Base-by-base conservation (phyloP, 1,140 invertebrate genomes). In the Calycopis cecrops region DNA sequence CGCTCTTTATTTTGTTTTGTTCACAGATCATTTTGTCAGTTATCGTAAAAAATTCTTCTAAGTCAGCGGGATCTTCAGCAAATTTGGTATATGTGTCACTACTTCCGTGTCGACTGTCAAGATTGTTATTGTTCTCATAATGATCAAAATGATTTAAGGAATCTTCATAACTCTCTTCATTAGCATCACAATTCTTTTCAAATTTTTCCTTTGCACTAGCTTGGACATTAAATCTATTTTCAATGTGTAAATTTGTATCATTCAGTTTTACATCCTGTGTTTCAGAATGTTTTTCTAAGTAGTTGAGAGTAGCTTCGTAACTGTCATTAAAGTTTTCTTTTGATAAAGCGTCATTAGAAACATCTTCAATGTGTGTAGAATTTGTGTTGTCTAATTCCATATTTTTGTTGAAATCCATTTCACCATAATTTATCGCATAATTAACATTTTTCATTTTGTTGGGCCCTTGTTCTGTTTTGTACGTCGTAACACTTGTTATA, bases 21-120 rank as follows among this genome's bases (percentile, higher is more conserved):
- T 61, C 62, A 54, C 58, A 60, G 9, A 82, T 71, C 58, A 87
- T 76, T 65, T 77, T 70, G 60, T 87, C 79, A n/a, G 84, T 87
- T 49, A 85, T 52, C 53, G 64, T 73, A 48, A 82, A 72, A 63
- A 87, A 87, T 61, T 87, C 84, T 62, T 84, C 76, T 53, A 87
- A 70, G 50, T 85, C 76, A 11, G 63, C 67, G 7, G 80, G 67
- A 56, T 82, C 69, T 60, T 82, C 79, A 17, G 73, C 76, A 51
- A 85, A 82, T 63, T 87, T 87, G 35, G 84, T 87, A 48, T 85
- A 87, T 16, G 84, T 87, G 40, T 85, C 81, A 33, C 84, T 73
- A 64, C 81, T 87, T 10, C 79, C 76, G 59, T 85, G 71, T n/a
- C 78, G 70, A 52, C 66, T 67, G 11, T 67, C 57, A 35, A 68